phyloP scores from a whole-genome alignment of 2,888 invertebrate species.

The Drosophila paramelanica region DNA sequence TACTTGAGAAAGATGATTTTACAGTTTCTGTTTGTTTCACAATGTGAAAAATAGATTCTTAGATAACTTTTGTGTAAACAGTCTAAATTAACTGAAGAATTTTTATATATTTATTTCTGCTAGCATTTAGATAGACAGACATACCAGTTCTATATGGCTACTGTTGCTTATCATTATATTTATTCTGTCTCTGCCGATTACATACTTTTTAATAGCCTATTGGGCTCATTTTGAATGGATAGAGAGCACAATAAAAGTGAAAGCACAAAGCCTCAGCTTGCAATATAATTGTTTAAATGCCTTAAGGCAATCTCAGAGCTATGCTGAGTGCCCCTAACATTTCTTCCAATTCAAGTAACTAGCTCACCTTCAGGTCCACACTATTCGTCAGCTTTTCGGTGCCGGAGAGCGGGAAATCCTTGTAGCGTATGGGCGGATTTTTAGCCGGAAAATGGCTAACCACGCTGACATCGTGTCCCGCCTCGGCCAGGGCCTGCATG shows the following conservation, averaged over 20 bases:
- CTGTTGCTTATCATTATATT: not conserved
- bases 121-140: no score
- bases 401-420: slow-evolving; percentile 80
- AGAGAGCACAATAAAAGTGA: slow-evolving; percentile 6
- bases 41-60: no score
- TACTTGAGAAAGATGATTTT: no score
- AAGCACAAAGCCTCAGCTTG: slow-evolving; percentile 2
- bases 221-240: not conserved
- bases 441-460: slow-evolving; percentile 85
- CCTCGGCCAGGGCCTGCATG: slow-evolving; percentile 85
- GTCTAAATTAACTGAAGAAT: no score
- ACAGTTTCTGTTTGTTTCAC: no score
- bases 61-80: no score
- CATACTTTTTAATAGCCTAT: not conserved
- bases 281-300: slow-evolving; percentile 7
- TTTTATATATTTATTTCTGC: no score
- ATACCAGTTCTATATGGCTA: no score
- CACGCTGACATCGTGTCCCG: slow-evolving; percentile 86
- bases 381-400: slow-evolving; percentile 73
- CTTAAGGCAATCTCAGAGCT: slow-evolving; percentile 24
- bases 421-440: slow-evolving; percentile 82
- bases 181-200: not conserved
- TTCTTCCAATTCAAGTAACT: not conserved
- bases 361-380: slow-evolving; percentile 82
- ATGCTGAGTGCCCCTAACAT: not conserved